Evolutionary conservation across 2,888 invertebrate species (phyloP).

Genomic region (Tanypteryx hageni): DNA sequence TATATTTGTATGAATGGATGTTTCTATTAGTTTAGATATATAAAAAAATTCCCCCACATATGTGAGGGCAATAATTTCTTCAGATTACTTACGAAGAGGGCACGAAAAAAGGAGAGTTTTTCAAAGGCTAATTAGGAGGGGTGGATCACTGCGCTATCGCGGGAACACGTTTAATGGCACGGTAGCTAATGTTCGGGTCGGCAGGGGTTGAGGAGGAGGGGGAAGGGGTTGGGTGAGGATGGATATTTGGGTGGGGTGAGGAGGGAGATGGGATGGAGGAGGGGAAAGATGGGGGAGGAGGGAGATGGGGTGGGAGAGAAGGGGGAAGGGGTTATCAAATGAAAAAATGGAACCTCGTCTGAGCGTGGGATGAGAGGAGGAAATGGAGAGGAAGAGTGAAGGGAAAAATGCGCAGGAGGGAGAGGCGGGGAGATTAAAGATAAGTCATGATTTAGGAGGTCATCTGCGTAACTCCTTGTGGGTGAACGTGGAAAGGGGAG

Average conservation of each 20-base stretch:
- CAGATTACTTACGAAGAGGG: background rate
- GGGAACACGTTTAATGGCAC: background rate
- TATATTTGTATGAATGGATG: no score
- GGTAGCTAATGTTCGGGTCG: conserved; percentile 22
- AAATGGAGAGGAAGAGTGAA: background rate
- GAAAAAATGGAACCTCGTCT: background rate
- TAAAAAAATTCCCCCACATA: background rate
- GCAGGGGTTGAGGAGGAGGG: background rate
- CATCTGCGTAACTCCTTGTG: conserved; percentile 34
- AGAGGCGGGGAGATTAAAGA: conserved; percentile 39
- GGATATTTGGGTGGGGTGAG: no score
- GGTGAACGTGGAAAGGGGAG: background rate
- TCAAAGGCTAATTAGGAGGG: conserved; percentile 22
- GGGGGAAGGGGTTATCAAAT: background rate
- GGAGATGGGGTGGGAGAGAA: no score
- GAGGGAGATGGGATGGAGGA: background rate
- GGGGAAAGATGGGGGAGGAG: no score
- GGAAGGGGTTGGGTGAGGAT: no score
- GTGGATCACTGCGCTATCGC: conserved; percentile 12
- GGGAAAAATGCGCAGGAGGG: background rate
- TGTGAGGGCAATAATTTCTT: conserved; percentile 10
- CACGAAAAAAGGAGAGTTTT: background rate
- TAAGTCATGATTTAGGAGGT: conserved; percentile 60
- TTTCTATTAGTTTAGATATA: no score
- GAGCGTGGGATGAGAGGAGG: background rate